These are phyloP conservation scores for Phymastichus coffea DNA, from an alignment of 1,140 invertebrate species.

Conservation along the genomic window DNA sequence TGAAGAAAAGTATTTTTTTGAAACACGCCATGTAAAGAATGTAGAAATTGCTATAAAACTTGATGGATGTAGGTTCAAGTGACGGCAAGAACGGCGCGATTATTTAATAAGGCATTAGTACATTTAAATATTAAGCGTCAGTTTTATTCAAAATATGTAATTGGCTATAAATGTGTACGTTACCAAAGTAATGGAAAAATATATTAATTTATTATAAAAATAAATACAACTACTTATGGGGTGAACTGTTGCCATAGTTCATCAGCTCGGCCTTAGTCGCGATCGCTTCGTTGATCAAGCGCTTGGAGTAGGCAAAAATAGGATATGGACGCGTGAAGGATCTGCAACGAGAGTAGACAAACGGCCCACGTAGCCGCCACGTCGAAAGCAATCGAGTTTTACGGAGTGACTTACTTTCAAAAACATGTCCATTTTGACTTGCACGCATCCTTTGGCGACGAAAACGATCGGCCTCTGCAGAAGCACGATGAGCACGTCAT, in stretches of 20 bases:
- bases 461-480: background rate
- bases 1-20: too few species aligned
- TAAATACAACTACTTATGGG: background rate
- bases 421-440: background rate
- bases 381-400: background rate
- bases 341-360: background rate
- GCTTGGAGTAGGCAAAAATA: slow-evolving; percentile 1
- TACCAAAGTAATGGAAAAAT: too few species aligned
- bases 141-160: too few species aligned
- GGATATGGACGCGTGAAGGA: background rate
- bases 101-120: too few species aligned
- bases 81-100: too few species aligned
- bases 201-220: slow-evolving; percentile 10
- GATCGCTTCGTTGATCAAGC: too few species aligned
- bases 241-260: too few species aligned
- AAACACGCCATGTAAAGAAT: too few species aligned
- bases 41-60: too few species aligned
- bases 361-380: background rate
- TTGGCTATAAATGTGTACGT: slow-evolving; percentile 22
- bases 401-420: background rate
- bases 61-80: too few species aligned
- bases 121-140: too few species aligned
- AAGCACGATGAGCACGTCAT: background rate
- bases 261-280: too few species aligned
- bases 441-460: background rate